Evolutionary conservation across 1,140 invertebrate species (phyloP), one percentile per base, ranked within the genome.

Genomic region (Drosophila teissieri): DNA sequence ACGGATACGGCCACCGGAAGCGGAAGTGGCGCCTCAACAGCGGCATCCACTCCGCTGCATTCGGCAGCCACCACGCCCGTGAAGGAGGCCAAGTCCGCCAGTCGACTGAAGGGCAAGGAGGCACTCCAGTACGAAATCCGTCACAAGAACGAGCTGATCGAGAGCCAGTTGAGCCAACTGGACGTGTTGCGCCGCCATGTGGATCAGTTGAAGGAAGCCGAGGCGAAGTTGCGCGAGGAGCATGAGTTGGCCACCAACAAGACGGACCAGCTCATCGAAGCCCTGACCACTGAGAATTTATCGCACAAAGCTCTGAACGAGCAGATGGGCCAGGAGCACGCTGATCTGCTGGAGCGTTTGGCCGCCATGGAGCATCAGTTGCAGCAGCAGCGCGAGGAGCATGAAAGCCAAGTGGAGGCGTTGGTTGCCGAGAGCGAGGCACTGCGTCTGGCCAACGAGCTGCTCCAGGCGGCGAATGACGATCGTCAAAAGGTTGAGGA

Each of bases 121-220:
- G 91, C 91, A 1, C 72, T 92, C 24, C 91, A 92, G 64, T 78
- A 86, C 6, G 91, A 92, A 55, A 90, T 92, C 46, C 80, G 91
- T 8, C 79, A 79, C 51, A 92, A 92, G 78, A 92, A 92, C 44
- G 91, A 92, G 51, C 56, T 92, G 14, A 80, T 92, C 22, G 82
- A 91, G 42, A 92, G 86, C 15, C 91, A 92, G 52, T 37, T 91
- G 12, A 90, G 82, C 36, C 90, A 92, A 17, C 53, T 92, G 58
- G 90, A 92, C 49, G 91, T 92, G 19, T 55, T 92, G 46, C 74
- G 82, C 6, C 78, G 88, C 14, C 90, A 92, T 37, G 83, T 92
- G 2, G 83, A 90, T 27, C 86, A 92, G 45, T 58, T 92, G 15
- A 91, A 91, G 57, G 90, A 92, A 24, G 76, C 80, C 11, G 91